phyloP scores from a whole-genome alignment of 2,113 vertebrate genomes.

The Chelonoidis abingdonii region DNA sequence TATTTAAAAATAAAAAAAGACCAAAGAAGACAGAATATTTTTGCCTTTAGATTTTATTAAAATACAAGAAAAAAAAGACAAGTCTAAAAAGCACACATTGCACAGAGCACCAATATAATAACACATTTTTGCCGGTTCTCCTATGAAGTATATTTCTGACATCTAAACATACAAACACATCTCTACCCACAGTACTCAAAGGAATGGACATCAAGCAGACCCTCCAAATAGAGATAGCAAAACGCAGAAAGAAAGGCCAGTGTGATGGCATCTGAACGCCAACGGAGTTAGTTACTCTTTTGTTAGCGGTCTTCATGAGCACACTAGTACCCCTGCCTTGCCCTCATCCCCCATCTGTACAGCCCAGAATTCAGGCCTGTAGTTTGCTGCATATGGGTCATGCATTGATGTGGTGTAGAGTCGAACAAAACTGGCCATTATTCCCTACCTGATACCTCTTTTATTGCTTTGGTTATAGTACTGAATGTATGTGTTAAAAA shows the following conservation, averaged over 20 bases:
- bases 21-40: conserved; percentile 44
- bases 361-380: conserved; percentile 37
- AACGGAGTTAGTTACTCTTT: conserved; percentile 83
- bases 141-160: conserved; percentile 76
- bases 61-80: conserved; percentile 77
- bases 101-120: conserved; percentile 80
- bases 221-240: conserved; percentile 41
- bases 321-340: conserved; percentile 69
- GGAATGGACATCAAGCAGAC: conserved; percentile 38
- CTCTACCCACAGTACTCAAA: conserved; percentile 53
- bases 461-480: conserved; percentile 84
- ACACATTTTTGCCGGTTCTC: conserved; percentile 77
- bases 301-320: conserved; percentile 81
- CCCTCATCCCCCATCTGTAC: conserved; percentile 40
- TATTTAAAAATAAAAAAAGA: conserved; percentile 54
- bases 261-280: conserved; percentile 81
- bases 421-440: conserved; percentile 81
- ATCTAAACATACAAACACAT: conserved; percentile 66
- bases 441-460: conserved; percentile 78
- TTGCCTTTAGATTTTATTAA: conserved; percentile 81
- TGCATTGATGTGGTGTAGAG: conserved; percentile 55
- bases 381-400: conserved; percentile 39
- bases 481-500: conserved; percentile 70
- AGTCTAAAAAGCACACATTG: conserved; percentile 80
- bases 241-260: conserved; percentile 58